Evolutionary conservation across 2,113 vertebrate genomes (phyloP).

Genomic region (Raja brachyura): DNA sequence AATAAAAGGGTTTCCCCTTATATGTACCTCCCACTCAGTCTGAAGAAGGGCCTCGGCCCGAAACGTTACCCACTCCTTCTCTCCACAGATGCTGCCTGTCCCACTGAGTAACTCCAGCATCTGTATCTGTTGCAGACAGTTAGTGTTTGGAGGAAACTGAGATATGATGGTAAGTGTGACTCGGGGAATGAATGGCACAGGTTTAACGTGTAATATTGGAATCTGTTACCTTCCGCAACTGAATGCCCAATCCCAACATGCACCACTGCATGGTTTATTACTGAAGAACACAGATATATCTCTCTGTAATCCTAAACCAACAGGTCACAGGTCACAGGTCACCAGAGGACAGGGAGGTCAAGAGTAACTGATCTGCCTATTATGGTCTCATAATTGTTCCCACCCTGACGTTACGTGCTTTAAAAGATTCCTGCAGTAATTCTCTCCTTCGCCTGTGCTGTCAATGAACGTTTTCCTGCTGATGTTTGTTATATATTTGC

Average conservation of each 20-base stretch:
- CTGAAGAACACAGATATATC: background rate
- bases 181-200: too few species aligned
- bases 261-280: background rate
- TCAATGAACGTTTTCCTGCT: background rate
- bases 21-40: too few species aligned
- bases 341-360: conserved; percentile 11
- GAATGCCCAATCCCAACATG: background rate
- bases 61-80: too few species aligned
- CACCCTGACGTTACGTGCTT: background rate
- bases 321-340: background rate
- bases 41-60: too few species aligned
- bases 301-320: background rate
- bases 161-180: background rate
- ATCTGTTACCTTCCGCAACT: background rate
- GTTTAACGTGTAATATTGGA: background rate
- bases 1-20: too few species aligned
- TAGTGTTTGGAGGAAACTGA: background rate
- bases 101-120: too few species aligned
- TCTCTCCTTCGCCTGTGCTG: background rate
- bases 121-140: too few species aligned
- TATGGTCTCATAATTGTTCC: conserved; percentile 3
- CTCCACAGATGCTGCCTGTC: too few species aligned
- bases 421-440: background rate
- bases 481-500: background rate
- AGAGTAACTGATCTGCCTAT: background rate